Base-by-base conservation (phyloP, 2,113 vertebrate species). In the Sapajus apella region DNA sequence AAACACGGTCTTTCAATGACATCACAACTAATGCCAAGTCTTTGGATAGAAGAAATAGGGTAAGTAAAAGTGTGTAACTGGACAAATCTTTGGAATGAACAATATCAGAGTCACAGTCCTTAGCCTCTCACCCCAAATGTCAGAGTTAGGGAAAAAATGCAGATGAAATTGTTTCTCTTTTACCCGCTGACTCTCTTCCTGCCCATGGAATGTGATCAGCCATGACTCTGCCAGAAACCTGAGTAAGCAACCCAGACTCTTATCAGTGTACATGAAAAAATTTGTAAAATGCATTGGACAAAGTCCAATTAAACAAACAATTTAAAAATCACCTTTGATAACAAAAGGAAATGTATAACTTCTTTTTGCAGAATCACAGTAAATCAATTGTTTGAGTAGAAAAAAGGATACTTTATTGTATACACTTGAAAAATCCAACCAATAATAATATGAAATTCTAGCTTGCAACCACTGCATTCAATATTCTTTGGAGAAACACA, bases 401-500 rank as follows among this genome's bases (percentile, higher is more conserved):
- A 96, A 56, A 87, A 97, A 79, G 75, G 91, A 77, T 40, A 90
- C 88, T 97, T 97, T 87, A 97, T 23, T 94, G 66, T 90, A 92
- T 94, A 97, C 94, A 96, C 95, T 96, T 87, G 82, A 98, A 98
- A 98, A 97, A 98, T 95, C 96, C 64, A 98, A 98, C 86, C 96
- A 99, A 96, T 97, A 98, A 98, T 97, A 98, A 98, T 85, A 97
- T 85, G 93, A 98, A 98, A 98, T 96, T 98, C 95, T 97, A 98
- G 97, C 96, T 98, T 97, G 91, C 93, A 98, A 92, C 92, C 96
- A 97, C 97, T 98, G 97, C 97, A 98, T 98, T 98, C 97, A 97
- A 96, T 98, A 98, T 84, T 97, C 98, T 97, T 97, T 95, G 97
- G 55, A 97, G 98, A 98, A 98, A 98, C 98, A 99, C 98, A 99